Conservation (phyloP, 2,888 invertebrate species). For the Melinaea marsaeus region DNA sequence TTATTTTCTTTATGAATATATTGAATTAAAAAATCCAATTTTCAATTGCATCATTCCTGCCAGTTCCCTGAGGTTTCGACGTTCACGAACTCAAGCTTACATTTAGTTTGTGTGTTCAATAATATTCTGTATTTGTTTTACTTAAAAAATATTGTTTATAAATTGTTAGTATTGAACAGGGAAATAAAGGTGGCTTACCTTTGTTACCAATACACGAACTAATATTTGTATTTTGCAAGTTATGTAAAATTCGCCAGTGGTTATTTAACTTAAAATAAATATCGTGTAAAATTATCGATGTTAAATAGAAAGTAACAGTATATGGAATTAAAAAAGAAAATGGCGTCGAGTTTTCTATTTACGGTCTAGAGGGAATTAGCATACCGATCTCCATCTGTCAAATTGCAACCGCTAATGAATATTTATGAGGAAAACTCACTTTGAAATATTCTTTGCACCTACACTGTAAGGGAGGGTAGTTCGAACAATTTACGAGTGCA, state of each 20-base stretch:
- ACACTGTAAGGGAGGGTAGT: conserved; percentile 8
- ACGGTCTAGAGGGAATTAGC: conserved; percentile 37
- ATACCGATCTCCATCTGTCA: conserved; percentile 52
- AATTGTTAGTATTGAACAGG: background rate
- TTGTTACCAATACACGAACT: too few relatives aligned
- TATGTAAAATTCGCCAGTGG: background rate
- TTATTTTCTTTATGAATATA: too few relatives aligned
- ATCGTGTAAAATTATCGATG: background rate
- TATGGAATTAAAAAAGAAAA: conserved; percentile 17
- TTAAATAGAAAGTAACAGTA: background rate
- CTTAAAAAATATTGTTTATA: conserved; percentile 5
- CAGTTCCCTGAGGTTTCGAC: too few relatives aligned
- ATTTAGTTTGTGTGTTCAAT: too few relatives aligned
- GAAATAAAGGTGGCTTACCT: background rate
- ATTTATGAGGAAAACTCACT: conserved; percentile 38
- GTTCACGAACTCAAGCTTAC: too few relatives aligned
- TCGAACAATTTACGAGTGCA: background rate
- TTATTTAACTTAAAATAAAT: background rate
- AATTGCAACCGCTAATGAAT: conserved; percentile 51
- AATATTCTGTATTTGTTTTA: background rate
- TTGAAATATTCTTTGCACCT: conserved; percentile 26
- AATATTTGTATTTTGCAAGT: too few relatives aligned
- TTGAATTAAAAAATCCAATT: too few relatives aligned
- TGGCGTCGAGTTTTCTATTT: conserved; percentile 19
- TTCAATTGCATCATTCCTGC: too few relatives aligned